phyloP scores from a whole-genome alignment of 2,888 invertebrate species.

The Volucella inanis region DNA sequence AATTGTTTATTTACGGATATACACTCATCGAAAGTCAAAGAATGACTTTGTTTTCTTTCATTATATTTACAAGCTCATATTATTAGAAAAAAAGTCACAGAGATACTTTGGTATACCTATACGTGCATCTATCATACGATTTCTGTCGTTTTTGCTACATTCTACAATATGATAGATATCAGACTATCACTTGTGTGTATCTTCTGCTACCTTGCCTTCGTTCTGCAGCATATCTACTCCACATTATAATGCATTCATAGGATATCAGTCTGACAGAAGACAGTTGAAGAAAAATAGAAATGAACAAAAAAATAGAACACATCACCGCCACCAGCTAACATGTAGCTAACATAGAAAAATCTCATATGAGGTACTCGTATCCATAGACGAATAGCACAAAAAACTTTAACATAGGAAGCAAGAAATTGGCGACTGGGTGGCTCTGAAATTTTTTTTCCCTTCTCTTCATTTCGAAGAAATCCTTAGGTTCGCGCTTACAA shows the following conservation, averaged over 20 bases:
- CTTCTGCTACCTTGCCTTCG: slow-evolving; percentile 2
- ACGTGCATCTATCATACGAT: slow-evolving; percentile 29
- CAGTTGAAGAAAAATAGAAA: background rate
- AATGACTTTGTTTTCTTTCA: background rate
- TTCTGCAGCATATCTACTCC: slow-evolving; percentile 36
- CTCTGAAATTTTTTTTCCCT: slow-evolving; percentile 71
- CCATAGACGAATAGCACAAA: slow-evolving; percentile 21
- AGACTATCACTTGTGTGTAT: slow-evolving; percentile 32
- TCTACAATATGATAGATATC: slow-evolving; percentile 29
- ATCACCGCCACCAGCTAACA: slow-evolving; percentile 41
- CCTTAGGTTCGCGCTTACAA: slow-evolving; percentile 46
- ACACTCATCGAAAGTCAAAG: background rate
- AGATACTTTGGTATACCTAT: background rate
- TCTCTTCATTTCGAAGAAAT: slow-evolving; percentile 26
- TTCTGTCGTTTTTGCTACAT: slow-evolving; percentile 10
- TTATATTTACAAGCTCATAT: background rate
- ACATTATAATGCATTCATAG: slow-evolving; percentile 64
- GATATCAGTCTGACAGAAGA: slow-evolving; percentile 55
- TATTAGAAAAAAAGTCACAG: slow-evolving; percentile 19
- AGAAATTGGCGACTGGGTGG: slow-evolving; percentile 76
- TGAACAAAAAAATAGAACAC: slow-evolving; percentile 28
- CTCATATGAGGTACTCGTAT: slow-evolving; percentile 57
- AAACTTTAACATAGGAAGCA: slow-evolving; percentile 43
- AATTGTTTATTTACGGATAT: background rate
- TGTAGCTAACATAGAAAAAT: slow-evolving; percentile 62